phyloP scores from a whole-genome alignment of 2,797 vertebrate species.

The Alosa sapidissima region DNA sequence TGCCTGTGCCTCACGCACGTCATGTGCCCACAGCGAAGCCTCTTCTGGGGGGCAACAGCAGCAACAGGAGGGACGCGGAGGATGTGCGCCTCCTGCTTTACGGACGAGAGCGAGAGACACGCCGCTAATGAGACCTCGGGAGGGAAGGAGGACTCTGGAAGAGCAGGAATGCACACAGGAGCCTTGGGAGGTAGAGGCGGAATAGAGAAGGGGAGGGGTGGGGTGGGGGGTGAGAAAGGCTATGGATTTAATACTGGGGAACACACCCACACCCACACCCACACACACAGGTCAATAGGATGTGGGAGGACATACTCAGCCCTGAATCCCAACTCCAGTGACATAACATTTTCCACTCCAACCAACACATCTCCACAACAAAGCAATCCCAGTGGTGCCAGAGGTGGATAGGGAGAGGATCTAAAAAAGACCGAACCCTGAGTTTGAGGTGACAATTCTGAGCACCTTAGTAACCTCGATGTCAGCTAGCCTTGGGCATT shows the following conservation, averaged over 20 bases:
- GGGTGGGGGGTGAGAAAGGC: constrained; percentile 35
- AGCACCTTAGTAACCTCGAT: not conserved
- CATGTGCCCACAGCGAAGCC: no score
- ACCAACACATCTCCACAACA: constrained; percentile 4
- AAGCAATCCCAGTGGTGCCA: not conserved
- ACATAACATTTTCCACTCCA: constrained; percentile 3
- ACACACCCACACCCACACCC: no score
- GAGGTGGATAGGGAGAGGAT: not conserved
- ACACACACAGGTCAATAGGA: not conserved
- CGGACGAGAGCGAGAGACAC: constrained; percentile 33
- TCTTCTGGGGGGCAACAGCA: not conserved
- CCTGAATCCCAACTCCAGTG: constrained; percentile 9
- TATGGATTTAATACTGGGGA: not conserved
- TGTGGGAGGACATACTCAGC: not conserved
- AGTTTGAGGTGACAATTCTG: not conserved
- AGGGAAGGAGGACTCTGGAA: constrained; percentile 35
- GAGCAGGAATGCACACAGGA: constrained; percentile 31
- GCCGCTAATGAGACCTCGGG: constrained; percentile 52
- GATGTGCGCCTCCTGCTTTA: constrained; percentile 17
- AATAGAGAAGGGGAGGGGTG: constrained; percentile 26
- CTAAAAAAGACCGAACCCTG: not conserved
- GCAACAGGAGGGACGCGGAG: constrained; percentile 29
- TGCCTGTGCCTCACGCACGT: not conserved
- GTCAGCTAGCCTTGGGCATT: not conserved
- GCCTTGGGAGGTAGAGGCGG: constrained; percentile 24